Evolutionary conservation across 2,888 invertebrate genomes (phyloP).

Genomic region (Tenthredo distinguenda): DNA sequence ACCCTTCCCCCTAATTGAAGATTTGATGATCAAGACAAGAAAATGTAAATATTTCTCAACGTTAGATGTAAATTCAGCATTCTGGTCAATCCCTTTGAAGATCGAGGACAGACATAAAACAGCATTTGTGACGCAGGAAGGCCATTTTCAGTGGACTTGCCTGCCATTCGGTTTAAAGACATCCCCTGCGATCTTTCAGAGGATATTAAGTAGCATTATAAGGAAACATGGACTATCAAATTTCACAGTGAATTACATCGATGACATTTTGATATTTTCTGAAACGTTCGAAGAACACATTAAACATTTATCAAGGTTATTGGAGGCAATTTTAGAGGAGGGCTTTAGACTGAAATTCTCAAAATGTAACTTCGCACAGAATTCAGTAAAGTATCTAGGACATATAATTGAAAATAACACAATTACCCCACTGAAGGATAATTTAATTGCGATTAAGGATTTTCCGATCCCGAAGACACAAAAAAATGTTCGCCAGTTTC

Average conservation of each 20-base stretch:
- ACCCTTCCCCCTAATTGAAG: no score
- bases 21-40: no score
- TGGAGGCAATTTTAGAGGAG: neutral
- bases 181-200: no score
- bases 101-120: no score
- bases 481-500: slow-evolving; percentile 44
- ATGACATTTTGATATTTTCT: slow-evolving; percentile 56
- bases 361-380: slow-evolving; percentile 59
- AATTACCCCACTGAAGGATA: slow-evolving; percentile 58
- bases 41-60: no score
- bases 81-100: no score
- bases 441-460: slow-evolving; percentile 62
- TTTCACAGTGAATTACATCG: slow-evolving; percentile 56
- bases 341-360: slow-evolving; percentile 44
- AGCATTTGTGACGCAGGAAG: no score
- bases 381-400: slow-evolving; percentile 60
- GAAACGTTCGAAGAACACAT: slow-evolving; percentile 53
- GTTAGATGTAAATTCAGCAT: no score
- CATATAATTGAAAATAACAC: slow-evolving; percentile 62
- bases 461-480: slow-evolving; percentile 57
- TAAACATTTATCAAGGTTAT: slow-evolving; percentile 33
- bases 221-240: slow-evolving; percentile 55
- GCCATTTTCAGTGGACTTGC: no score
- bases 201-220: no score
- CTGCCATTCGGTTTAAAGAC: no score